Evolutionary conservation across 2,888 invertebrate genomes (phyloP), one percentile per base, ranked within the genome.

Genomic region (Ornithoptera alexandrae): DNA sequence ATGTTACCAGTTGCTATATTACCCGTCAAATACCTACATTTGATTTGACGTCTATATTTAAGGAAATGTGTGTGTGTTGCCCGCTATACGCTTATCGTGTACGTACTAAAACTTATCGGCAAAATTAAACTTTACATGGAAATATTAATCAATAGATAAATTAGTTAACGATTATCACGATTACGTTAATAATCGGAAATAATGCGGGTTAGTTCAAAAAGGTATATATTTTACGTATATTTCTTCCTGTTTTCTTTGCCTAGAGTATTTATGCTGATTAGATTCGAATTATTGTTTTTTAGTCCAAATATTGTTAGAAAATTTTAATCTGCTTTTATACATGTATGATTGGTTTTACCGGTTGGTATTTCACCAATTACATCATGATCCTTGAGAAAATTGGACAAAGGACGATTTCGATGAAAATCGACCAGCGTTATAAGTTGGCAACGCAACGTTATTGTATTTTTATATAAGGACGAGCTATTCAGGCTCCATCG

Each of bases 401-500:
- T 50, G 3, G 56, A 61, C 69, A 65, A 65, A 61, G 56, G 61
- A 61, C 61, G 53, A 68, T 66, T 59, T 18, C 58, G 62, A 63
- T 67, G 62, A 63, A 36, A 67, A 62, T 59, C 67, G 20, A 17
- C 46, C 58, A 60, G 36, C 12, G 56, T n/a, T 64, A 46, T 22
- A 24, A 60, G 24, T 64, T 70, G 67, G 70, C 70, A 70, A 18
- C 30, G 39, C 18, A 30, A n/a, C 70, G 39, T 61, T 36, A 60
- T 69, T 69, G 46, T 69, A 64, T 22, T 66, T 61, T 70, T 66
- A 50, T 70, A 70, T 62, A 46, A 66, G 66, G 56, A 39, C 62
- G 17, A 3, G 50, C 39, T 70, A 66, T 50, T 65, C 53, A 67
- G 68, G 70, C 18, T 42, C 20, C 70, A 69, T 73, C 71, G 72